Conservation (phyloP, 2,888 invertebrate genomes). For the Dermolepida albohirtum region DNA sequence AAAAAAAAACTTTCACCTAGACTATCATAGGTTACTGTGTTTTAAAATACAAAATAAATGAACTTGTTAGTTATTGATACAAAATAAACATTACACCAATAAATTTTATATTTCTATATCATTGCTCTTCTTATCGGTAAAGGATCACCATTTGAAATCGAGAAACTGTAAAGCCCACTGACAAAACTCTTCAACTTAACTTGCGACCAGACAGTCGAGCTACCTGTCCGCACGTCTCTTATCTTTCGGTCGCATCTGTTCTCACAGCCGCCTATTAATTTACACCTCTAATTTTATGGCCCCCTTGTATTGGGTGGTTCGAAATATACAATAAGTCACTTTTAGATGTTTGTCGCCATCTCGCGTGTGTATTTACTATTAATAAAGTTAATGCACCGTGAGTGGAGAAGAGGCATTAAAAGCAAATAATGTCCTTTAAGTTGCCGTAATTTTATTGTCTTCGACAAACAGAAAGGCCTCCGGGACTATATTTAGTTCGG, state of each 20-base stretch:
- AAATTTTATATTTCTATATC: background rate
- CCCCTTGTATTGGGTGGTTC: slow-evolving; percentile 45
- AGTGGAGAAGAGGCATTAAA: slow-evolving; percentile 31
- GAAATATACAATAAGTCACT: slow-evolving; percentile 42
- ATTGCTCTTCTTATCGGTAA: slow-evolving; percentile 36
- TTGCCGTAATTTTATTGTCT: slow-evolving; percentile 37
- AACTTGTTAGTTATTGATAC: too few species aligned
- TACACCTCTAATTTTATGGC: slow-evolving; percentile 57
- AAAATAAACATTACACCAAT: background rate
- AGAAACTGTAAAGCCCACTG: slow-evolving; percentile 51
- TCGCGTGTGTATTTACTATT: slow-evolving; percentile 38
- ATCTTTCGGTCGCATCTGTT: slow-evolving; percentile 56
- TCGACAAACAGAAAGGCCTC: slow-evolving; percentile 27
- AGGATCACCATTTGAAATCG: slow-evolving; percentile 45
- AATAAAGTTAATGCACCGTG: slow-evolving; percentile 36
- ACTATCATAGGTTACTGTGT: too few species aligned
- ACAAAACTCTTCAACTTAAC: slow-evolving; percentile 54
- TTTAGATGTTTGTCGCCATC: slow-evolving; percentile 43
- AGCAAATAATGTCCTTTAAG: slow-evolving; percentile 34
- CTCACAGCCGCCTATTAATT: slow-evolving; percentile 57
- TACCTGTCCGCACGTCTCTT: slow-evolving; percentile 53
- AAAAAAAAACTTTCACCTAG: too few species aligned
- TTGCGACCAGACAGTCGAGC: slow-evolving; percentile 42
- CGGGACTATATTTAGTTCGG: slow-evolving; percentile 22
- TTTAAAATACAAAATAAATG: too few species aligned